These are phyloP conservation scores for Onchidella celtica DNA, from an alignment of 2,888 invertebrate genomes.

Conservation along the genomic window DNA sequence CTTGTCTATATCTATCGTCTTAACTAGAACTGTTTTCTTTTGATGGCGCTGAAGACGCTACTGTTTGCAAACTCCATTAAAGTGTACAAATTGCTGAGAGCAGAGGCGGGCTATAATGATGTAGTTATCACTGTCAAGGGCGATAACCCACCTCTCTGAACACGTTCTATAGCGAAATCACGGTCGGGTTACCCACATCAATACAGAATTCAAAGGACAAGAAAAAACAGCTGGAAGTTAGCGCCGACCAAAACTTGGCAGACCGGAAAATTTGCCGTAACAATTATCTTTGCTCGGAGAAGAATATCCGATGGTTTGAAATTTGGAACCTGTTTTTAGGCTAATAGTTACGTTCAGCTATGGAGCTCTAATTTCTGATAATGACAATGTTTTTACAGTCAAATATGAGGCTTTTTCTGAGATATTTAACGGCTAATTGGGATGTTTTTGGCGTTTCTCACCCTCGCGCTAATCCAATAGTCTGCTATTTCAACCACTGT, in stretches of 20 bases:
- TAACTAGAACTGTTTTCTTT: not conserved
- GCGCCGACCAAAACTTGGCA: not conserved
- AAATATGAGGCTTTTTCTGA: not conserved
- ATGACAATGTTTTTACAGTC: slow-evolving; percentile 12
- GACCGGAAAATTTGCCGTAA: slow-evolving; percentile 12
- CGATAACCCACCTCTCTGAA: slow-evolving; percentile 32
- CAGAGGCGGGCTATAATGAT: not conserved
- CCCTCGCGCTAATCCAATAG: not conserved
- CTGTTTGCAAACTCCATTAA: slow-evolving; percentile 49
- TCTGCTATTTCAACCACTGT: no score
- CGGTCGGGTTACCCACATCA: slow-evolving; percentile 19
- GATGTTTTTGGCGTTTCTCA: not conserved
- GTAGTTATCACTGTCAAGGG: slow-evolving; percentile 35
- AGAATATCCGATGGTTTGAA: not conserved
- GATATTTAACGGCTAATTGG: not conserved
- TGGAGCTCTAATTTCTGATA: not conserved
- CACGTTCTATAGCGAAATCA: slow-evolving; percentile 29
- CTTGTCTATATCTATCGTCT: not conserved
- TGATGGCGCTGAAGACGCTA: slow-evolving; percentile 11
- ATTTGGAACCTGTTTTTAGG: not conserved
- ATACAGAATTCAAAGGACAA: not conserved
- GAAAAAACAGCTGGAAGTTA: slow-evolving; percentile 22
- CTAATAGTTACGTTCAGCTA: not conserved
- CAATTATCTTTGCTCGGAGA: slow-evolving; percentile 16
- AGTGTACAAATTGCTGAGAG: slow-evolving; percentile 43